A percentile compares a stretch with the other conserved stretches of the same genome.
These are phyloP conservation scores for Agelas oroides DNA, from an alignment of 37 sponge, comb jelly and placozoan species.

Conservation along the genomic window DNA sequence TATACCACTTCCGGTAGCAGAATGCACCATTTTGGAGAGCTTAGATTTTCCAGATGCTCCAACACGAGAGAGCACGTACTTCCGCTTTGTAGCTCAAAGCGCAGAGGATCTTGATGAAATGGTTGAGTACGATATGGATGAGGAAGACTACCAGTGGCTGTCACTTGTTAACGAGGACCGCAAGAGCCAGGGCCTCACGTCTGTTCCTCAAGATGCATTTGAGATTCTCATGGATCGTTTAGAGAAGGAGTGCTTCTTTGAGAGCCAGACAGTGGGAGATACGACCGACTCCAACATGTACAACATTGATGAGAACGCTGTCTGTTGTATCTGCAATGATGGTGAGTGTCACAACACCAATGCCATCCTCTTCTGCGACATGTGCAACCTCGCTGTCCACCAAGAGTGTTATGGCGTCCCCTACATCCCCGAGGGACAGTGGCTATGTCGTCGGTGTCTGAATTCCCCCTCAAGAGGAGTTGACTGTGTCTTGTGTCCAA, in stretches of 20 bases:
- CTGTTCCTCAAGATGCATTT: constrained; percentile 85
- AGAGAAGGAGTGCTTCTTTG: constrained; percentile 96
- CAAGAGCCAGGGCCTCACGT: constrained; percentile 73
- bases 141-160: constrained; percentile 98
- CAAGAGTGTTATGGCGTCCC: constrained; percentile 99
- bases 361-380: constrained; percentile 99
- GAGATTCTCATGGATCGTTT: constrained; percentile 98
- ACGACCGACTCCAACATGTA: constrained; percentile 56
- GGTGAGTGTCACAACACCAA: constrained; percentile 99
- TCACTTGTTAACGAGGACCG: constrained; percentile 90
- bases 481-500: constrained; percentile 97
- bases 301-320: constrained; percentile 99
- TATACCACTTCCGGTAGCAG: constrained; percentile 28
- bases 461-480: constrained; percentile 95
- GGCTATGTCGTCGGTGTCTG: constrained; percentile 97
- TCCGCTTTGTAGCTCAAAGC: constrained; percentile 79
- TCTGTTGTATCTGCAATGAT: constrained; percentile 98
- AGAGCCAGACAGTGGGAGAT: constrained; percentile 71
- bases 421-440: constrained; percentile 99
- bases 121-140: constrained; percentile 99
- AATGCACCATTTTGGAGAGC: constrained; percentile 46
- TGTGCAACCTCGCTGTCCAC: constrained; percentile 99
- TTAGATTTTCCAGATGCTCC: constrained; percentile 72
- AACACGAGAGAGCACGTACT: constrained; percentile 51
- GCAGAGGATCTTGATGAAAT: constrained; percentile 86